phyloP scores from a whole-genome alignment of 2,113 vertebrate genomes.

The Hylia prasina region DNA sequence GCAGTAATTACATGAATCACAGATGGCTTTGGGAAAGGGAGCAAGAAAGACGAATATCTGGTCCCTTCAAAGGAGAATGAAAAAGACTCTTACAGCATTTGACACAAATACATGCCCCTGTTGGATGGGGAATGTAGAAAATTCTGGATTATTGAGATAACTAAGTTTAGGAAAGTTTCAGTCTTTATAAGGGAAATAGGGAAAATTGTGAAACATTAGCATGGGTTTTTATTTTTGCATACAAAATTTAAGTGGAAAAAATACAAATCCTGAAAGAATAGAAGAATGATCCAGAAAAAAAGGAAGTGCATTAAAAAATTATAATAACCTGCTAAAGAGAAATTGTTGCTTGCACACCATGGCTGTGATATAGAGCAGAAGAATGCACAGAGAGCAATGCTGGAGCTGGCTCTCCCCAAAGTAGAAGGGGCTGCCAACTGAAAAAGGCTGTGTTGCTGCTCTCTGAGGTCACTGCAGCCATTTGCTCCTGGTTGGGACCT shows the following conservation, averaged over 20 bases:
- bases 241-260: background rate
- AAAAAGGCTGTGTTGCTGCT: rapidly evolving
- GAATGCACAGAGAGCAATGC: background rate
- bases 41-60: background rate
- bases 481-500: background rate
- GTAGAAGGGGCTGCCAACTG: background rate
- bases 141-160: background rate
- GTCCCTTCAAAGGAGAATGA: background rate
- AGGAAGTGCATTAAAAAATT: background rate
- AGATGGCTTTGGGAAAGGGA: background rate
- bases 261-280: background rate
- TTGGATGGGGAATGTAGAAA: background rate
- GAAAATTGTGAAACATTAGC: background rate
- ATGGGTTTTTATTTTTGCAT: background rate
- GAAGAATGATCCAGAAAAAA: background rate
- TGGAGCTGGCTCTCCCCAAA: background rate
- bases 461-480: background rate
- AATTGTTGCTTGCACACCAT: background rate
- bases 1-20: background rate
- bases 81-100: background rate
- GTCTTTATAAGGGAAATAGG: background rate
- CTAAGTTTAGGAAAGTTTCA: background rate
- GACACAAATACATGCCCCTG: background rate
- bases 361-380: background rate
- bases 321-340: background rate